Percentiles rank a stretch among this genome's conserved stretches.
Conservation (phyloP, 2,888 invertebrate genomes). For the Leptinotarsa juncta region DNA sequence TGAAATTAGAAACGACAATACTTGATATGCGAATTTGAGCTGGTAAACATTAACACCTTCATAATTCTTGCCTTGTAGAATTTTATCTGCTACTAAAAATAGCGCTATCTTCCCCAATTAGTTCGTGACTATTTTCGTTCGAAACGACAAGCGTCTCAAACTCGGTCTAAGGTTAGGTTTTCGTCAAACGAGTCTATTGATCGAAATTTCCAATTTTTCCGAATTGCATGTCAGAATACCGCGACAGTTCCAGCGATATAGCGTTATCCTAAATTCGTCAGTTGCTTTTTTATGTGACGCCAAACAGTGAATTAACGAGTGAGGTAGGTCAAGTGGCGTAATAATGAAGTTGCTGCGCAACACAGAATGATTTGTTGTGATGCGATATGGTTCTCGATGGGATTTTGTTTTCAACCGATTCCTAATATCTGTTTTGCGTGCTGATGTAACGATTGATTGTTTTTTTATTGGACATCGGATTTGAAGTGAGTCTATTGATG, state of each 20-base stretch:
- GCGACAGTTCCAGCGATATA: background rate
- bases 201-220: background rate
- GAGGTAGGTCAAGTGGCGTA: conserved; percentile 49
- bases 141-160: background rate
- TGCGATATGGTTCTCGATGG: background rate
- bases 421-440: conserved; percentile 3
- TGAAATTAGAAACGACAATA: background rate
- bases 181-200: background rate
- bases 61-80: background rate
- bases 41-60: conserved; percentile 1
- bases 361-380: conserved; percentile 11
- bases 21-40: background rate
- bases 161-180: background rate
- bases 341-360: conserved; percentile 34
- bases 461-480: background rate
- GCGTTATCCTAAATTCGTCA: conserved; percentile 34
- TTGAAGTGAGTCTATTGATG: background rate
- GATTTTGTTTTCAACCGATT: background rate
- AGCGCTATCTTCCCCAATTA: background rate
- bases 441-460: background rate
- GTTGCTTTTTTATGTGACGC: conserved; percentile 37
- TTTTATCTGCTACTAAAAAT: background rate
- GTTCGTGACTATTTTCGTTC: background rate
- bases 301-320: conserved; percentile 45
- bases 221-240: background rate